Percentiles rank a stretch among this genome's conserved stretches.
Conservation (phyloP, 2,797 vertebrate species). For the Hyperoplus lanceolatus region DNA sequence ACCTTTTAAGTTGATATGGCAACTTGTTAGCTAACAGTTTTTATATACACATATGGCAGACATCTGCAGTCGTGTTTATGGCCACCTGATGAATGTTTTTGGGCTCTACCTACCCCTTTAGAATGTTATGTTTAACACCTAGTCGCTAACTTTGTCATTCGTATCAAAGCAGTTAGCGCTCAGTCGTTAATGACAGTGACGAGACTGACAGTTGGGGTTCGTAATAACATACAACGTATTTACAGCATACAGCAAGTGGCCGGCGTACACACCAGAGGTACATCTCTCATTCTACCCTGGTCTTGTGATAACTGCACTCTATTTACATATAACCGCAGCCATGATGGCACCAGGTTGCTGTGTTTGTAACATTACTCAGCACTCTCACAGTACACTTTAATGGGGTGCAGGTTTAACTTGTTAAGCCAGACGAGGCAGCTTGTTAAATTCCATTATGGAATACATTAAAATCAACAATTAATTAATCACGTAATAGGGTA, state of each 20-base stretch:
- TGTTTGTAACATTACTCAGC: conserved; percentile 15
- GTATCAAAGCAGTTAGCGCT: background rate
- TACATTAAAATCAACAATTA: background rate
- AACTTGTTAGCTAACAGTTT: background rate
- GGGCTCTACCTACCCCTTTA: background rate
- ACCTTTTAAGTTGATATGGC: background rate
- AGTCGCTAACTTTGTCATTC: background rate
- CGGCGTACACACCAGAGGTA: no score
- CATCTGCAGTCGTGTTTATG: background rate
- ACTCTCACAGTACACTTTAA: background rate
- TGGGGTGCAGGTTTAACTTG: conserved; percentile 30
- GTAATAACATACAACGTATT: no score
- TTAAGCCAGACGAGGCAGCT: conserved; percentile 9
- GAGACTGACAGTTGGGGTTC: no score
- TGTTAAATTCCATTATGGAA: background rate
- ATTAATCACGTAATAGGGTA: background rate
- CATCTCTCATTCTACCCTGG: no score
- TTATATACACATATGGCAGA: background rate
- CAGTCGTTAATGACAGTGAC: no score
- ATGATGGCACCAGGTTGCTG: background rate
- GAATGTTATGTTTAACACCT: background rate
- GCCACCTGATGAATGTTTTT: background rate
- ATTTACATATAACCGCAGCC: background rate
- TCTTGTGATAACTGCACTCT: background rate
- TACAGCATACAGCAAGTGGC: no score